phyloP scores from a whole-genome alignment of 2,888 invertebrate species.

The Pycnomerus fuliginosus region DNA sequence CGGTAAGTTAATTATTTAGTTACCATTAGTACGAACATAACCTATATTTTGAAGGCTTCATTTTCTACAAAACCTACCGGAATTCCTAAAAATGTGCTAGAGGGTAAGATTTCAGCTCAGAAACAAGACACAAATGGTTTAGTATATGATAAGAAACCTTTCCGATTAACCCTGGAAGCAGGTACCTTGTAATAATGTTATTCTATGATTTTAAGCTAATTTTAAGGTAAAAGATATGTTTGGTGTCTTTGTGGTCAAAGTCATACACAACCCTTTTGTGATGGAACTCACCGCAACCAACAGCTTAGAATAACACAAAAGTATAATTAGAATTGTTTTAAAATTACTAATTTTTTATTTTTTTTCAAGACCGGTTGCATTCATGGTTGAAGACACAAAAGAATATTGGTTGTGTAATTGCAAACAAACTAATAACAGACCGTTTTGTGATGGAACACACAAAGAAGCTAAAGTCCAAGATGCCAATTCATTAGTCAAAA shows the following conservation, averaged over 20 bases:
- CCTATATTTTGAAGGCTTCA: too few relatives aligned
- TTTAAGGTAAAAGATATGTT: slow-evolving; percentile 68
- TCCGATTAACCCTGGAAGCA: slow-evolving; percentile 70
- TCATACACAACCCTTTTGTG: slow-evolving; percentile 90
- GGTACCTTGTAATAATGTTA: slow-evolving; percentile 53
- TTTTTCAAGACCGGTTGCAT: slow-evolving; percentile 70
- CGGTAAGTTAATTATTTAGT: too few relatives aligned
- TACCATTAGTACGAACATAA: too few relatives aligned
- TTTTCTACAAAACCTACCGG: too few relatives aligned
- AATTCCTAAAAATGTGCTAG: slow-evolving; percentile 68
- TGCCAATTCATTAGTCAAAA: slow-evolving; percentile 45
- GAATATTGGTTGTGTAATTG: slow-evolving; percentile 98
- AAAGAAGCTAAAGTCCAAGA: slow-evolving; percentile 69
- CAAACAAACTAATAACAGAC: slow-evolving; percentile 89
- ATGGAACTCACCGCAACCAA: slow-evolving; percentile 82
- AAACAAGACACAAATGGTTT: slow-evolving; percentile 71
- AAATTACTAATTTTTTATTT: slow-evolving; percentile 7
- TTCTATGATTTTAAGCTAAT: background rate
- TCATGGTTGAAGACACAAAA: slow-evolving; percentile 81
- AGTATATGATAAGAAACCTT: slow-evolving; percentile 88
- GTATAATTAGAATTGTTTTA: slow-evolving; percentile 46
- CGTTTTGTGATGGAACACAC: slow-evolving; percentile 97
- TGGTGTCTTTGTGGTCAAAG: slow-evolving; percentile 97
- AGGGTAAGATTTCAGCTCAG: slow-evolving; percentile 61
- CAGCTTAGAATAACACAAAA: slow-evolving; percentile 72